These are phyloP conservation scores for Tenthredo mesomela DNA, from an alignment of 2,888 invertebrate genomes.

Conservation along the genomic window DNA sequence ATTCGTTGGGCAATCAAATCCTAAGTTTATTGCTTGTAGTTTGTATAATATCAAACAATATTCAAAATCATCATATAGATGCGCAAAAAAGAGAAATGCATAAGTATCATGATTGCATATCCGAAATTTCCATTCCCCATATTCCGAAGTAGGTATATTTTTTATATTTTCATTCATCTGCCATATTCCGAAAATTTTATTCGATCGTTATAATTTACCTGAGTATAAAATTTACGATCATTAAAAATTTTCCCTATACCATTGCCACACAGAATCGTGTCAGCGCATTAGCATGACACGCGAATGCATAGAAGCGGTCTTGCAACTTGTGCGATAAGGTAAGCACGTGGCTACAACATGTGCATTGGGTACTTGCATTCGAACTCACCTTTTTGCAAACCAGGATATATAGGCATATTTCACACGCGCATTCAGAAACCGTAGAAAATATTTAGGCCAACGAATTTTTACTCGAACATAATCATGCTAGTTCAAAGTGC, in stretches of 20 bases:
- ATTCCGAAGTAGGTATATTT: not conserved
- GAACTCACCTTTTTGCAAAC: not conserved
- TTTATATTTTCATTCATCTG: not conserved
- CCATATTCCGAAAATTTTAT: not conserved
- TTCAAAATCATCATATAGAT: not conserved
- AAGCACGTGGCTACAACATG: slow-evolving; percentile 23
- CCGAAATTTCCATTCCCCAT: not conserved
- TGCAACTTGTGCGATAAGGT: not conserved
- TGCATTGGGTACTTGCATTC: slow-evolving; percentile 18
- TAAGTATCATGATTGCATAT: too few species aligned
- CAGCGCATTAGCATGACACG: not conserved
- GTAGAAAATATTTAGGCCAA: not conserved
- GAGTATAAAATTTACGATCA: not conserved
- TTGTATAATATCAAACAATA: not conserved
- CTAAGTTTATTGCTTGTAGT: not conserved
- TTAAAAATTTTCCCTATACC: not conserved
- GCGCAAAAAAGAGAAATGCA: not conserved
- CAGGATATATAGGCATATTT: not conserved
- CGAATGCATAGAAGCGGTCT: slow-evolving; percentile 17
- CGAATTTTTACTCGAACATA: not conserved
- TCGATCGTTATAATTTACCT: not conserved
- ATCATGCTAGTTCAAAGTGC: too few species aligned
- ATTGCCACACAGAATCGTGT: not conserved
- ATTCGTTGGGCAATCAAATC: not conserved
- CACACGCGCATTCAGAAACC: not conserved